A percentile compares a stretch with the other conserved stretches of the same genome.
phyloP scores from a whole-genome alignment of 2,888 invertebrate genomes.

The Sphaerophoria taeniata region DNA sequence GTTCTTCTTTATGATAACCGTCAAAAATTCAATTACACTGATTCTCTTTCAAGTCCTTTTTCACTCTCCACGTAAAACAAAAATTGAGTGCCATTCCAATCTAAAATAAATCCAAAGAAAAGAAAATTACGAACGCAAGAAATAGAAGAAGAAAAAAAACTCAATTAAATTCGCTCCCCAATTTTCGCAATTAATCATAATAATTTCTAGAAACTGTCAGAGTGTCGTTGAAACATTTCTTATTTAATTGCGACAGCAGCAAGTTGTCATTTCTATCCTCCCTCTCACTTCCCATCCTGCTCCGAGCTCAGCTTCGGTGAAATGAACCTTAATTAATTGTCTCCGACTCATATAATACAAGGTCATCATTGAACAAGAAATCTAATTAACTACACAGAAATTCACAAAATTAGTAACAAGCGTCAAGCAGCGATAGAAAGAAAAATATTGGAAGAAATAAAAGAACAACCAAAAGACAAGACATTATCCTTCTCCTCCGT shows the following conservation, averaged over 20 bases:
- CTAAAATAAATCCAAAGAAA: neutral
- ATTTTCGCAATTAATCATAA: slow-evolving; percentile 62
- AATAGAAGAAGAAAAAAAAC: neutral
- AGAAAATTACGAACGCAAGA: neutral
- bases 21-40: slow-evolving; percentile 17
- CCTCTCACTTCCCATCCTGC: neutral
- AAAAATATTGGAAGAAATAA: slow-evolving; percentile 1
- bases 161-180: neutral
- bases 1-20: neutral
- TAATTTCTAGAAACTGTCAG: slow-evolving; percentile 67
- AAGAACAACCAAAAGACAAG: slow-evolving; percentile 18
- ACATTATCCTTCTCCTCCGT: slow-evolving; percentile 29
- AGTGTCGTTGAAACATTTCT: slow-evolving; percentile 62
- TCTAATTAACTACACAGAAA: slow-evolving; percentile 71
- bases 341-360: slow-evolving; percentile 65
- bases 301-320: slow-evolving; percentile 23
- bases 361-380: slow-evolving; percentile 73
- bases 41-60: neutral
- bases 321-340: slow-evolving; percentile 70
- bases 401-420: slow-evolving; percentile 33
- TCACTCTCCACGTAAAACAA: neutral
- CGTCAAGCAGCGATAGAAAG: neutral
- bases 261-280: slow-evolving; percentile 30
- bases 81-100: slow-evolving; percentile 18
- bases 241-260: slow-evolving; percentile 67